These are phyloP conservation scores for Drosophila tsacasi DNA, from an alignment of 1,140 invertebrate genomes.

Conservation along the genomic window DNA sequence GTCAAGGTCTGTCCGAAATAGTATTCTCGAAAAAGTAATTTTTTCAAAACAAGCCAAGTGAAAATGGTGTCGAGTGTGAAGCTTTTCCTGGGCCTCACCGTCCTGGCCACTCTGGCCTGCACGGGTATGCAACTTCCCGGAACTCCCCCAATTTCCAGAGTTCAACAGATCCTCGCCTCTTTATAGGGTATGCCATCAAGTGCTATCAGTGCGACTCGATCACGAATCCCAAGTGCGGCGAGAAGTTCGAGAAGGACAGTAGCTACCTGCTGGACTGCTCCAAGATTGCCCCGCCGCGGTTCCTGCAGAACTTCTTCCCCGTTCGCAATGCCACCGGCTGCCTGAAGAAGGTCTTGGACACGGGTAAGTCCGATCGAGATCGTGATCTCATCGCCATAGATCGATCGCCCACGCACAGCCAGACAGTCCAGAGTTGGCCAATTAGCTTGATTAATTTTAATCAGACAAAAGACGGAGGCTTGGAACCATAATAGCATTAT, in stretches of 20 bases:
- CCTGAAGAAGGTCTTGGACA: slow-evolving; percentile 73
- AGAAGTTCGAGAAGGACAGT: slow-evolving; percentile 62
- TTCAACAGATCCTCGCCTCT: not conserved
- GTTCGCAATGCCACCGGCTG: slow-evolving; percentile 77
- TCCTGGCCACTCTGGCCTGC: slow-evolving; percentile 68
- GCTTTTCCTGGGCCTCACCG: slow-evolving; percentile 59
- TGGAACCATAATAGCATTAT: not conserved
- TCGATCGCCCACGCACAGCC: slow-evolving; percentile 18
- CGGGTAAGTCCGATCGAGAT: slow-evolving; percentile 58
- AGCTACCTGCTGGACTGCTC: slow-evolving; percentile 60
- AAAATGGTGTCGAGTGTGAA: slow-evolving; percentile 76
- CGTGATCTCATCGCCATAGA: slow-evolving; percentile 14
- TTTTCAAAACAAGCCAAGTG: not conserved
- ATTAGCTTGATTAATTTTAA: slow-evolving; percentile 57
- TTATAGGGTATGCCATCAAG: slow-evolving; percentile 69
- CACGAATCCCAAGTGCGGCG: slow-evolving; percentile 60
- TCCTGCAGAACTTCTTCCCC: slow-evolving; percentile 53
- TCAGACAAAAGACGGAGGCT: slow-evolving; percentile 1
- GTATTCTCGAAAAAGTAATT: slow-evolving; percentile 5
- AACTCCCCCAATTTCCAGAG: not conserved
- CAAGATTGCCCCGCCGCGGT: slow-evolving; percentile 57
- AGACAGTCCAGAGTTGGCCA: slow-evolving; percentile 5
- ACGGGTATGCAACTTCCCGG: slow-evolving; percentile 51
- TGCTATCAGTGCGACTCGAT: slow-evolving; percentile 77
- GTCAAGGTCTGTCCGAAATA: slow-evolving; percentile 40